Conservation (phyloP, 1,140 invertebrate genomes). For the Drosophila murphyi region DNA sequence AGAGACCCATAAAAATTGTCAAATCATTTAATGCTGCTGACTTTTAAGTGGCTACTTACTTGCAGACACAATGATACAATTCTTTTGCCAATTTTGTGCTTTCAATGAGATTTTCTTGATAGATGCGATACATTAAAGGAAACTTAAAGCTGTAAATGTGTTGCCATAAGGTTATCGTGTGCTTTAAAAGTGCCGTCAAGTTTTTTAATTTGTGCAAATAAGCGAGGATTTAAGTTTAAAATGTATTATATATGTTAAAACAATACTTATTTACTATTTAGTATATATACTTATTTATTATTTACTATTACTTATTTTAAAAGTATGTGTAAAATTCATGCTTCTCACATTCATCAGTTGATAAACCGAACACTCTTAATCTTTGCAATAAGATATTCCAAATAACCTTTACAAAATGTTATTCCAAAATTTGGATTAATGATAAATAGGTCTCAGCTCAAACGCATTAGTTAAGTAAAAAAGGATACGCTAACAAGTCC, state of each 20-base stretch:
- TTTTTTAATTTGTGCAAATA: too few relatives aligned
- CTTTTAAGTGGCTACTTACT: conserved; percentile 10
- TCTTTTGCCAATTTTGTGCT: neutral
- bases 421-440: conserved; percentile 4
- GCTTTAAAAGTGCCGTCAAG: too few relatives aligned
- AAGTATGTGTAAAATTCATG: too few relatives aligned
- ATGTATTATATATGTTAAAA: too few relatives aligned
- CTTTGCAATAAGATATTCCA: neutral
- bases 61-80: neutral
- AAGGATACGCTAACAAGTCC: neutral
- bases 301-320: too few relatives aligned
- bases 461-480: neutral
- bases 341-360: neutral
- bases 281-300: too few relatives aligned
- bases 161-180: too few relatives aligned
- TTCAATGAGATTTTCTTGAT: neutral
- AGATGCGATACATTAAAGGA: neutral
- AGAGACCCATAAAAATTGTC: conserved; percentile 31
- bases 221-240: too few relatives aligned
- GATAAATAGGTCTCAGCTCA: neutral
- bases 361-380: neutral
- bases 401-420: neutral
- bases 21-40: conserved; percentile 17
- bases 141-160: neutral
- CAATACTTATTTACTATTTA: too few relatives aligned